These are phyloP conservation scores for Sesamia inferens DNA, from an alignment of 2,888 invertebrate species.

Conservation along the genomic window DNA sequence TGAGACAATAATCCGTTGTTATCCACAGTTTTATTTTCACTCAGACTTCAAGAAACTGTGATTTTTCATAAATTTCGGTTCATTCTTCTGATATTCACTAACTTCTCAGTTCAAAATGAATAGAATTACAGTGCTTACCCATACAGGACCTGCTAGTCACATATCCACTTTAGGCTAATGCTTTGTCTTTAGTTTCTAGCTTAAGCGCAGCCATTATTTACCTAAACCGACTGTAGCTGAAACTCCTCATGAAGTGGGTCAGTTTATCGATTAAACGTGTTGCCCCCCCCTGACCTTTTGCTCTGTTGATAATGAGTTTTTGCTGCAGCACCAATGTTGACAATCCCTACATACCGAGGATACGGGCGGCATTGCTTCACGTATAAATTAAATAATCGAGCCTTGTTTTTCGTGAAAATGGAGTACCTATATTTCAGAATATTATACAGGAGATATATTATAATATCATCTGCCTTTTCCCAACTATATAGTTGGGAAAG, in stretches of 20 bases:
- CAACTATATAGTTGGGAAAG: too few species aligned
- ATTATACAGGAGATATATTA: too few species aligned
- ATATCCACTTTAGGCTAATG: slow-evolving; percentile 4
- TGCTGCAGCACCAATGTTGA: slow-evolving; percentile 43
- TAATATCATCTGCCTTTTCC: too few species aligned
- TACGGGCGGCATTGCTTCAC: slow-evolving; percentile 20
- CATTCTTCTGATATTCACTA: too few species aligned
- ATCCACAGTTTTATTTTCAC: too few species aligned
- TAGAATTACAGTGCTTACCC: too few species aligned
- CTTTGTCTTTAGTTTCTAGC: slow-evolving; percentile 1
- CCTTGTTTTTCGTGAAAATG: not conserved
- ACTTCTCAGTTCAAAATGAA: too few species aligned
- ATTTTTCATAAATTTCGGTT: too few species aligned
- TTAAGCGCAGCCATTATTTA: slow-evolving; percentile 39
- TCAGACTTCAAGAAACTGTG: too few species aligned
- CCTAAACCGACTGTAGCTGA: slow-evolving; percentile 28
- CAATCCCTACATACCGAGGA: slow-evolving; percentile 23
- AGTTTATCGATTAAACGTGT: slow-evolving; percentile 56
- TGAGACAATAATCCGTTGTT: too few species aligned
- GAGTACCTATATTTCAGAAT: not conserved
- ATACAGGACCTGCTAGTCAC: slow-evolving; percentile 2
- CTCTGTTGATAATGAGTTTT: slow-evolving; percentile 51
- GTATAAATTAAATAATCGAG: slow-evolving; percentile 30
- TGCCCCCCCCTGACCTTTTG: slow-evolving; percentile 54
- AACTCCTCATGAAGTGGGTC: slow-evolving; percentile 46